These are phyloP conservation scores for Tetanocera ferruginea DNA, from an alignment of 2,888 invertebrate genomes.

Conservation along the genomic window DNA sequence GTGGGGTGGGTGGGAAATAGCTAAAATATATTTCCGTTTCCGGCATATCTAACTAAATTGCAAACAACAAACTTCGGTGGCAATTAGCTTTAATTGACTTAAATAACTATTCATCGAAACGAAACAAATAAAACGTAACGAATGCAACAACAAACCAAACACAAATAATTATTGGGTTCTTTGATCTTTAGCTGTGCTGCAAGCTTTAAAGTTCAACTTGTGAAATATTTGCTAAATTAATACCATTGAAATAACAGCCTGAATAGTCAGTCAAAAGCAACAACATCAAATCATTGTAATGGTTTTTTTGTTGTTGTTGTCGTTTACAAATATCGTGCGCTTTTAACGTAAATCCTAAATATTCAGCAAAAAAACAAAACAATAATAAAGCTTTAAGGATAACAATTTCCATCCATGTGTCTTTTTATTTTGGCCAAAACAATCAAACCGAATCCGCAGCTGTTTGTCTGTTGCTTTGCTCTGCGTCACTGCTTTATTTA, in stretches of 20 bases:
- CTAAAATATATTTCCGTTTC: not conserved
- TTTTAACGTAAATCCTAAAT: not conserved
- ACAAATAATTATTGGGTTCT: not conserved
- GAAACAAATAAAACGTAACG: not conserved
- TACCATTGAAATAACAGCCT: no score
- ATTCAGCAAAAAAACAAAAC: not conserved
- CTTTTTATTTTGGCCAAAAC: not conserved
- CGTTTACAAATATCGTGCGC: no score
- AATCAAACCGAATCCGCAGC: not conserved
- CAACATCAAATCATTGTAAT: no score
- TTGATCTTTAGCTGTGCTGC: no score
- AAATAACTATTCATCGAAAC: not conserved
- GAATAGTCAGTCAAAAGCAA: no score
- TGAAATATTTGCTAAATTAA: no score
- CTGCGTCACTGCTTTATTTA: not conserved
- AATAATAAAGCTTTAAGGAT: not conserved
- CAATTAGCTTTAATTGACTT: constrained; percentile 21
- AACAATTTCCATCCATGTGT: not conserved
- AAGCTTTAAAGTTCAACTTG: no score
- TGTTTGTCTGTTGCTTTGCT: not conserved
- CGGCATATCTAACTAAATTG: not conserved
- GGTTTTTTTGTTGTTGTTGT: no score
- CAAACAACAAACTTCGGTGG: not conserved
- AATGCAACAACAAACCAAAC: not conserved
- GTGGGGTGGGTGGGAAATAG: not conserved